phyloP scores from a whole-genome alignment of 1,140 invertebrate genomes.

The Arctopsyche grandis region DNA sequence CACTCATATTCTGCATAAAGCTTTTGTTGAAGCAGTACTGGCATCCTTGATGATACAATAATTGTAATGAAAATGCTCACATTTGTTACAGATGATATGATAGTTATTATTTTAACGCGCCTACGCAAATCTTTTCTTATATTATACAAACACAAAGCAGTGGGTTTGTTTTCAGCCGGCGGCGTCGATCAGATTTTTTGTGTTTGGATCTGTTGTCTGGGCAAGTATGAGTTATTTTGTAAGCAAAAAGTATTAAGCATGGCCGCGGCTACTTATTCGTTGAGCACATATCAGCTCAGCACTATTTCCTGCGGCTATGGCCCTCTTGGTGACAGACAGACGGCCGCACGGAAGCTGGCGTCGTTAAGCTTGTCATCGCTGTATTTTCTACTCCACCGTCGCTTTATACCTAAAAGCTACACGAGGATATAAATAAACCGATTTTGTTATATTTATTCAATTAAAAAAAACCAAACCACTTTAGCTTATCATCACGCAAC shows the following conservation, averaged over 20 bases:
- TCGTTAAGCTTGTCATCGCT: conserved; percentile 48
- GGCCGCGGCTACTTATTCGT: background rate
- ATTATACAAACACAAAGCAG: too few species aligned
- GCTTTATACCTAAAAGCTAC: conserved; percentile 13
- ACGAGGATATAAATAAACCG: conserved; percentile 6
- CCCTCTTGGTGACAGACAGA: conserved; percentile 38
- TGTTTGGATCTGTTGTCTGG: background rate
- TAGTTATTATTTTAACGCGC: too few species aligned
- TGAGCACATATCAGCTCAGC: too few species aligned
- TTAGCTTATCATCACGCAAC: too few species aligned
- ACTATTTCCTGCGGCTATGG: conserved; percentile 30
- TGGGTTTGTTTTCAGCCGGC: too few species aligned
- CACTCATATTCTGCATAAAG: too few species aligned
- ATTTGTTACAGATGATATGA: too few species aligned
- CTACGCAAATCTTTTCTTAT: too few species aligned
- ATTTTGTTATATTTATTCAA: background rate
- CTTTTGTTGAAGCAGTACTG: too few species aligned
- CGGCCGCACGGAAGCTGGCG: conserved; percentile 43
- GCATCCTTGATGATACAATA: too few species aligned
- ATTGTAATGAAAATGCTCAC: too few species aligned
- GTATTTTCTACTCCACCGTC: conserved; percentile 35
- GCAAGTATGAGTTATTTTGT: background rate
- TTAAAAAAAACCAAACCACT: too few species aligned
- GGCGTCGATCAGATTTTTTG: background rate
- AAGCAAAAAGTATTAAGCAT: conserved; percentile 1